A percentile compares a stretch with the other conserved stretches of the same genome.
These are phyloP conservation scores for Parauchenoglanis punctatus DNA, from an alignment of 2,797 vertebrate species.

Conservation along the genomic window DNA sequence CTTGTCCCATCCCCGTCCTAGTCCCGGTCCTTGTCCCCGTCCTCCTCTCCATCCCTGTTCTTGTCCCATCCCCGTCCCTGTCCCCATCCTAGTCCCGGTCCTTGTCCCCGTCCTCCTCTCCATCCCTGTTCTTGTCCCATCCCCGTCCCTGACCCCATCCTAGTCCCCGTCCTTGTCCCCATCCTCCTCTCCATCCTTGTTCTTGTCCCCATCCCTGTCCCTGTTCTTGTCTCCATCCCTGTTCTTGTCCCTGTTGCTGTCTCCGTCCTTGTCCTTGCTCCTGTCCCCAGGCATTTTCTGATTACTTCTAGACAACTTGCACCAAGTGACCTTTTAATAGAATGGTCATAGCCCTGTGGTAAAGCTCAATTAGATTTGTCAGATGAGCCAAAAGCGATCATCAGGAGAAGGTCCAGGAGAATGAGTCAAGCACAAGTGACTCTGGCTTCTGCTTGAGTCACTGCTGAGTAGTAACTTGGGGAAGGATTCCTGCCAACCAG, in stretches of 20 bases:
- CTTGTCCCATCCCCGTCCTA: neutral
- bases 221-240: neutral
- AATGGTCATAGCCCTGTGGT: conserved; percentile 46
- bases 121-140: neutral
- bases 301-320: conserved; percentile 33
- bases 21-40: neutral
- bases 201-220: neutral
- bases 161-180: neutral
- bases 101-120: neutral
- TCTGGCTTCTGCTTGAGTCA: conserved; percentile 43
- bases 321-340: conserved; percentile 41
- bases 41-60: neutral
- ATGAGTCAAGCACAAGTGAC: conserved; percentile 44
- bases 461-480: neutral
- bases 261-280: neutral
- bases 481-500: neutral
- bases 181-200: neutral
- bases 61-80: neutral
- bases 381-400: conserved; percentile 60
- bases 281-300: conserved; percentile 11
- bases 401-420: conserved; percentile 41
- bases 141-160: neutral
- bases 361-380: conserved; percentile 58
- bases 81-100: neutral
- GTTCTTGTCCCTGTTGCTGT: neutral